Percentiles rank a stretch among this genome's conserved stretches.
Conservation (phyloP, 2,797 vertebrate species). For the Pseudochirops cupreus region DNA sequence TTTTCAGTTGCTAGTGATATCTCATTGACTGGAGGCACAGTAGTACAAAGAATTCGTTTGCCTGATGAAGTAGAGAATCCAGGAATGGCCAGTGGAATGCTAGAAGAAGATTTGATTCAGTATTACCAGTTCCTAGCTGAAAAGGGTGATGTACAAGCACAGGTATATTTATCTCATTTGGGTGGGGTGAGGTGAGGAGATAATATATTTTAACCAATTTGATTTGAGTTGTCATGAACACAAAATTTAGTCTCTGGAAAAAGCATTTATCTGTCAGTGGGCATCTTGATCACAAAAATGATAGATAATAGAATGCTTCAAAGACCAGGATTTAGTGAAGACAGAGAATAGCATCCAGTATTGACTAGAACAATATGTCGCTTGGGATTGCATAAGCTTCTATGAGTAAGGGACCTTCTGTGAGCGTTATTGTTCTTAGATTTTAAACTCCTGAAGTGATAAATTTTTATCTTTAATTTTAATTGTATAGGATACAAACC, state of each 20-base stretch:
- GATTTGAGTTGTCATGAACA: background rate
- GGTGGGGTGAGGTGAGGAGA: background rate
- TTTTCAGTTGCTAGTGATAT: slow-evolving; percentile 94
- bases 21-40: slow-evolving; percentile 96
- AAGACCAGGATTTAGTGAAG: background rate
- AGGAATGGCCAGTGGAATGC: slow-evolving; percentile 96
- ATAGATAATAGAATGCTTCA: background rate
- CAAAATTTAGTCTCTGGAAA: background rate
- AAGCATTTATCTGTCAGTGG: background rate
- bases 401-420: background rate
- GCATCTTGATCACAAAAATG: background rate
- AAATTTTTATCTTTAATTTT: background rate
- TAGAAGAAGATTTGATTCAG: slow-evolving; percentile 99
- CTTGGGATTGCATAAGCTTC: background rate
- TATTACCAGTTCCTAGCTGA: slow-evolving; percentile 99
- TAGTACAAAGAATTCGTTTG: slow-evolving; percentile 96
- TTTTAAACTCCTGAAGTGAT: slow-evolving; percentile 30
- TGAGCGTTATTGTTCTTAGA: slow-evolving; percentile 20
- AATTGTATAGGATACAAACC: background rate
- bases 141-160: slow-evolving; percentile 98
- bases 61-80: slow-evolving; percentile 97
- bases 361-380: background rate
- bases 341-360: background rate
- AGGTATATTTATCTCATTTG: slow-evolving; percentile 86
- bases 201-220: background rate